phyloP scores from a whole-genome alignment of 2,888 invertebrate species.

The Lysandra bellargus region DNA sequence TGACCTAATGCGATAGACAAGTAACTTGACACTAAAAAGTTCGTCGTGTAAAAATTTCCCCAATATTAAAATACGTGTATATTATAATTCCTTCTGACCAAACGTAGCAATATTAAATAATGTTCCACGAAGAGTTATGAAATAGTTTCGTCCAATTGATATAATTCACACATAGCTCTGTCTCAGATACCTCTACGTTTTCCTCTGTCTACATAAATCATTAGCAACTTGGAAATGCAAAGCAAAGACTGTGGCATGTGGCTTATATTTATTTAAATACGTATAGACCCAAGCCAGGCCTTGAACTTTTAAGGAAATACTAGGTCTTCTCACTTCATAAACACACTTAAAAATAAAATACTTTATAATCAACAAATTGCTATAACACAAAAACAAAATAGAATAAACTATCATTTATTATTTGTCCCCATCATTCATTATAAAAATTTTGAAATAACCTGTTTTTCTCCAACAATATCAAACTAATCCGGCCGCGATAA shows the following conservation, averaged over 20 bases:
- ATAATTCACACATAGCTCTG: slow-evolving; percentile 32
- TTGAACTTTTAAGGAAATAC: neutral
- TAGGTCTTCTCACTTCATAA: neutral
- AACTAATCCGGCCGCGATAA: neutral
- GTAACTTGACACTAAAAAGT: too few relatives aligned
- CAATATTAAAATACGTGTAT: too few relatives aligned
- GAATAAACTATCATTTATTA: too few relatives aligned
- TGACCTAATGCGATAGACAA: too few relatives aligned
- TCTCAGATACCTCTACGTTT: slow-evolving; percentile 38
- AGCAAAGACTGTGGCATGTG: slow-evolving; percentile 39
- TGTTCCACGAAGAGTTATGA: neutral
- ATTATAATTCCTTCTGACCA: too few relatives aligned
- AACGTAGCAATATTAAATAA: too few relatives aligned
- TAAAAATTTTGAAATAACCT: neutral
- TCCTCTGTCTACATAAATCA: slow-evolving; percentile 48
- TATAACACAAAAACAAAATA: too few relatives aligned
- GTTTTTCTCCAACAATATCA: neutral
- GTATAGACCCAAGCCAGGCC: neutral
- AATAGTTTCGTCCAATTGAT: slow-evolving; percentile 25
- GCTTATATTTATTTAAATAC: neutral
- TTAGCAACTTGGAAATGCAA: slow-evolving; percentile 50
- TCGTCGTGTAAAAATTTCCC: too few relatives aligned
- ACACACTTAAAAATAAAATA: neutral
- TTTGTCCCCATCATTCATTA: too few relatives aligned
- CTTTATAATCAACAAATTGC: too few relatives aligned